Conservation (phyloP, 2,113 vertebrate species). For the Blennius ocellaris region DNA sequence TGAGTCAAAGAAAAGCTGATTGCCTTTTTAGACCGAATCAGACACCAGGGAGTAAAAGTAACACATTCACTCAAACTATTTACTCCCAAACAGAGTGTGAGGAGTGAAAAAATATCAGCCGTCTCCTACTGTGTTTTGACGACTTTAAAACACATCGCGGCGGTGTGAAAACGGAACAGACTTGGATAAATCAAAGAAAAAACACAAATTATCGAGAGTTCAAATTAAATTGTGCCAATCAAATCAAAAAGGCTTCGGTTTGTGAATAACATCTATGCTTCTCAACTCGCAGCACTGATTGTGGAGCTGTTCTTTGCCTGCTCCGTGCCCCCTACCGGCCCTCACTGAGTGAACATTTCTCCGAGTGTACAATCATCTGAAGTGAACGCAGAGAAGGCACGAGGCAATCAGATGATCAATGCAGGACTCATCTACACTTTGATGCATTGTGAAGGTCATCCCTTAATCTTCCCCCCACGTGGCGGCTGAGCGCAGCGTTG, state of each 20-base stretch:
- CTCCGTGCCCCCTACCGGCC: conserved; percentile 25
- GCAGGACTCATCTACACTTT: conserved; percentile 46
- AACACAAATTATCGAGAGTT: too few species aligned
- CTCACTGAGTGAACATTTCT: conserved; percentile 40
- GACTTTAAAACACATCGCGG: not conserved
- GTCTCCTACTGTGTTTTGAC: not conserved
- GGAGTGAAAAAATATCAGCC: not conserved
- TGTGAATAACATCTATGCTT: conserved; percentile 22
- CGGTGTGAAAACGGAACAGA: not conserved
- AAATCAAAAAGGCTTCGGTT: not conserved
- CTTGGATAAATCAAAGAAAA: not conserved
- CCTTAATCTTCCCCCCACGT: conserved; percentile 45
- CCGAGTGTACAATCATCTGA: conserved; percentile 58
- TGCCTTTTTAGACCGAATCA: not conserved
- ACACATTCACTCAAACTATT: too few species aligned
- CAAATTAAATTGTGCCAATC: not conserved
- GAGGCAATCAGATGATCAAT: conserved; percentile 65
- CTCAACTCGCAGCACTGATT: conserved; percentile 31
- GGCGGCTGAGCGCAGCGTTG: conserved; percentile 16
- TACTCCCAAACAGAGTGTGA: too few species aligned
- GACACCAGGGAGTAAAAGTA: too few species aligned
- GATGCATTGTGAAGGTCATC: conserved; percentile 65
- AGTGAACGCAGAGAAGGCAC: conserved; percentile 56
- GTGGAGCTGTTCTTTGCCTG: conserved; percentile 16
- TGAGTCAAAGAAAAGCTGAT: too few species aligned